Base-by-base conservation (phyloP, 2,888 invertebrate genomes). In the Priocnemis perturbator region DNA sequence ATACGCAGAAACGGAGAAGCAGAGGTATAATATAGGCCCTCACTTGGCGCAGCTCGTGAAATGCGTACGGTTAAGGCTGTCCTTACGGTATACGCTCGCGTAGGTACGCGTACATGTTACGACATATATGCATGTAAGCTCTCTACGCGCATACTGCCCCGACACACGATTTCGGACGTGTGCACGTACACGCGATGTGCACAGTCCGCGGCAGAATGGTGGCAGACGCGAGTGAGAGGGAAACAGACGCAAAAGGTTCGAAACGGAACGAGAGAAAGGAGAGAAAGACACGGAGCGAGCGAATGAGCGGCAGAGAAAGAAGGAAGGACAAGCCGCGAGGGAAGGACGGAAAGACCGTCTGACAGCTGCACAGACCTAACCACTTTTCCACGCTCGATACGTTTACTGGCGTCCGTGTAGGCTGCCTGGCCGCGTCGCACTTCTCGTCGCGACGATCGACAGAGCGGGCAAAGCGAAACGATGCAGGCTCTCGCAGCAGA, bases 311-410 rank as follows among this genome's bases (percentile, higher is more conserved):
- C 37, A 37, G 68, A 61, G 58, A 65, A 59, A 67, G 66, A 69
- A 64, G 60, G 61, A 62, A 69, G 62, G 69, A 63, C 68, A 66
- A 64, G 64, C 58, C 26, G 26, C 26, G 26, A 69, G 67, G 63
- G 61, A 62, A 69, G 62, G 69, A 63, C 67, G 47, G 67, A 47
- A 67, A 67, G 30, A 57, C 63, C 71, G 64, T 77, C 71, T 78
- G 78, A 78, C 78, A 78, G 79, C 78, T 74, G 79, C 77, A 71
- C 66, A 66, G 55, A 59, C 59, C 56, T 52, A 59, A 69, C 64
- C 74, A 77, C 77, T 72, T 73, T 76, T 76, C 60, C 71, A 69
- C 70, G 62, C 64, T 66, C 60, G 62, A 57, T 56, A 56, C 37
- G 37, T 37, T 37, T 37, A 37, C 37, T 37, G 11, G 37, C 37